Evolutionary conservation across 2,113 vertebrate genomes (phyloP), one percentile per base, ranked within the genome.

Genomic region (Hippoglossus stenolepis): DNA sequence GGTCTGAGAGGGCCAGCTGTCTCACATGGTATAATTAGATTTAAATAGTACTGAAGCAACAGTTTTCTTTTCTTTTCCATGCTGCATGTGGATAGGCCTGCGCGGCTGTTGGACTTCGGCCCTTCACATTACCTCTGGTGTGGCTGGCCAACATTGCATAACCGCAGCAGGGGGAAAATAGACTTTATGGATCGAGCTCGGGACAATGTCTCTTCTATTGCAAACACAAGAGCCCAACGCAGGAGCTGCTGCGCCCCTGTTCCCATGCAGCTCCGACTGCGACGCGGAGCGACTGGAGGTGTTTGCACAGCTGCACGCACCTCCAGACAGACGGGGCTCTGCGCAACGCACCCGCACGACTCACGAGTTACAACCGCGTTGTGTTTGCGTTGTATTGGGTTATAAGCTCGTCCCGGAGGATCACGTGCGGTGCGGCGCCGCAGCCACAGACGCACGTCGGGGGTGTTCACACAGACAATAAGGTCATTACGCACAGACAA

Each of bases 101-200:
- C 65, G 24, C 47, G 40, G 64, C 5, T 47, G 75, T 13, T 71
- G 68, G 73, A 80, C 73, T 62, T 58, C 40, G 31, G 73, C 72
- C 66, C 80, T 75, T 61, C 61, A 62, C 84, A 76, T 72, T 72
- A 73, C 75, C 75, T 75, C 59, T 17, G 57, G 61, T 70, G 31
- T 65, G 75, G 58, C 77, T 54, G 66, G 28, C 66, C 35, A 75
- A 24, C 74, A 38, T 18, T 84, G 57, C 80, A 71, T 24, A 79
- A 85, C 75, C 79, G 58, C 75, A 75, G 65, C 75, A 26, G 54
- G 54, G 79, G 56, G 56, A 79, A 75, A 85, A 80, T n/a, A 73
- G 64, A 76, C 51, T 76, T 80, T 73, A 80, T 61, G 47, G 57
- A 66, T 63, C 26, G 56, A 72, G 40, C 58, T 38, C 11, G 9